Percentiles rank a stretch among this genome's conserved stretches.
These are phyloP conservation scores for Mantis religiosa DNA, from an alignment of 2,888 invertebrate species.

Conservation along the genomic window DNA sequence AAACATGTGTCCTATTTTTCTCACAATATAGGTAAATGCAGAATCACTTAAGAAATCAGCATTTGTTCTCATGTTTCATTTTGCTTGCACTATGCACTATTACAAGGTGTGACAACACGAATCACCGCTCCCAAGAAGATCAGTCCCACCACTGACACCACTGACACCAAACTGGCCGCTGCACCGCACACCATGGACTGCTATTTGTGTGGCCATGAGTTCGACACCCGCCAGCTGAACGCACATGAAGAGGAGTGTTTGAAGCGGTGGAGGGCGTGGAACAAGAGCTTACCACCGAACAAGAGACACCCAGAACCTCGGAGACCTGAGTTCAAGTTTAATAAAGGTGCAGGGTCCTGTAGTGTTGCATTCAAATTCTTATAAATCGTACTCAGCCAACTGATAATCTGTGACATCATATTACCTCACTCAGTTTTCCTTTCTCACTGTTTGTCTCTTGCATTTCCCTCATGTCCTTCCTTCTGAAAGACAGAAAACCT, in stretches of 20 bases:
- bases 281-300: constrained; percentile 52
- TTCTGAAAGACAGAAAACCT: no score
- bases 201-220: constrained; percentile 61
- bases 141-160: constrained; percentile 2
- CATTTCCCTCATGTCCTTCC: neutral
- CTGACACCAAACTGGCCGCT: neutral
- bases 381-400: no score
- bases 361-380: neutral
- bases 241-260: constrained; percentile 66
- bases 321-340: constrained; percentile 22
- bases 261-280: constrained; percentile 58
- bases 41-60: neutral
- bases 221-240: constrained; percentile 57
- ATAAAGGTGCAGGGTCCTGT: neutral
- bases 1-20: neutral
- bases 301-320: constrained; percentile 53
- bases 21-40: neutral
- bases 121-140: neutral
- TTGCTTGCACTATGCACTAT: neutral
- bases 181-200: constrained; percentile 45
- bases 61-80: neutral
- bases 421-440: neutral
- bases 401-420: no score
- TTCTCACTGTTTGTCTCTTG: neutral
- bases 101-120: constrained; percentile 1